These are phyloP conservation scores for Parotocinclus haroldoi DNA, from an alignment of 2,797 vertebrate species.

Conservation along the genomic window DNA sequence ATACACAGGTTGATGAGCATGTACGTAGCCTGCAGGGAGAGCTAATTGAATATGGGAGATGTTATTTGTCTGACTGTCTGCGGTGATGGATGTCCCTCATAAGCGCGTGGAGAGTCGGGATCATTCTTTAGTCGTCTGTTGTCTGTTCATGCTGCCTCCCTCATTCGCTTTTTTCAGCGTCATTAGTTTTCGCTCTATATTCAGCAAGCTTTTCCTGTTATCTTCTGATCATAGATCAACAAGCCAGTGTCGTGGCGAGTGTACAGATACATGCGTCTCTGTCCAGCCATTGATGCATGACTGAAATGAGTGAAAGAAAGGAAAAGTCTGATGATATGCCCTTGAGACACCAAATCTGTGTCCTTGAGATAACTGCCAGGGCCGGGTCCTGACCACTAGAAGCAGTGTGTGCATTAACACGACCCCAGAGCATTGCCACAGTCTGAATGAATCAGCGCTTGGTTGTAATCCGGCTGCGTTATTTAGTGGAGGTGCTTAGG, in stretches of 20 bases:
- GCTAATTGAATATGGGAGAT: slow-evolving; percentile 64
- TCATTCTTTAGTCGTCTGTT: slow-evolving; percentile 70
- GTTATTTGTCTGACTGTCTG: slow-evolving; percentile 69
- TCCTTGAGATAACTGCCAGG: slow-evolving; percentile 23
- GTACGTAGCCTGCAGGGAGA: slow-evolving; percentile 38
- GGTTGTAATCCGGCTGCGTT: slow-evolving; percentile 24
- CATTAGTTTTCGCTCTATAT: slow-evolving; percentile 50
- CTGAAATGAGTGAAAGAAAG: slow-evolving; percentile 13
- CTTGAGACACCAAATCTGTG: slow-evolving; percentile 17
- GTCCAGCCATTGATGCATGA: slow-evolving; percentile 12
- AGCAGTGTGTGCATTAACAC: slow-evolving; percentile 27
- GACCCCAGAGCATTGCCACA: slow-evolving; percentile 20
- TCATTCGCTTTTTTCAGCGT: slow-evolving; percentile 32
- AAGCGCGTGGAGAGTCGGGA: slow-evolving; percentile 68
- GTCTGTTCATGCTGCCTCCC: slow-evolving; percentile 51
- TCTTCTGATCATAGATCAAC: slow-evolving; percentile 46
- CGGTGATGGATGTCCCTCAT: slow-evolving; percentile 76
- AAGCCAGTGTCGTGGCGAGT: slow-evolving; percentile 27
- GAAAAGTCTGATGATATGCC: background rate
- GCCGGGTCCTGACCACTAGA: slow-evolving; percentile 1
- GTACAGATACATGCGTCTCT: slow-evolving; percentile 24
- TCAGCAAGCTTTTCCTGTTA: slow-evolving; percentile 41
- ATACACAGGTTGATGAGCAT: slow-evolving; percentile 22
- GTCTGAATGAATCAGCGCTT: slow-evolving; percentile 38
- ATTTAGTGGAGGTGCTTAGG: slow-evolving; percentile 39